Evolutionary conservation across 2,113 vertebrate genomes (phyloP).

Genomic region (Mustelus asterias): DNA sequence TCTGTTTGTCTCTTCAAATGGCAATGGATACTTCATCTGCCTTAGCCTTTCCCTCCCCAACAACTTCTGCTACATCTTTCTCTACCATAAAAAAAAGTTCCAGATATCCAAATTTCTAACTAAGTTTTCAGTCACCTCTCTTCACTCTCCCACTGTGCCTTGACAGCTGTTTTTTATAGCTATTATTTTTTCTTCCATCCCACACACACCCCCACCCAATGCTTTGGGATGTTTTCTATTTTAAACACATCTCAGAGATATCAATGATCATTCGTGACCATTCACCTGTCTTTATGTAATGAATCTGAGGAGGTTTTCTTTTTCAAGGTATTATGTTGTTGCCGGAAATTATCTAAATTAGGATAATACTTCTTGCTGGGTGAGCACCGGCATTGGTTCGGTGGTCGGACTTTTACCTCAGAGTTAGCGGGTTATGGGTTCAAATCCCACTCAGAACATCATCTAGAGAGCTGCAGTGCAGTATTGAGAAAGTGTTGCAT

Average conservation of each 20-base stretch:
- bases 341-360: not conserved
- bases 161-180: not conserved
- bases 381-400: too few species aligned
- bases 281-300: not conserved
- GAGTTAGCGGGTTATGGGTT: not conserved
- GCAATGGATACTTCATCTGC: not conserved
- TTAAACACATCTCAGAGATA: not conserved
- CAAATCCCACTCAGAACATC: not conserved
- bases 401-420: not conserved
- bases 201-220: not conserved
- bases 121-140: not conserved
- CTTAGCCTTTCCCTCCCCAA: not conserved
- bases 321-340: not conserved
- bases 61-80: not conserved
- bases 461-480: not conserved
- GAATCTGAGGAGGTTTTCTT: not conserved
- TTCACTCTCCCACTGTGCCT: not conserved
- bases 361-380: not conserved
- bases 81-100: not conserved
- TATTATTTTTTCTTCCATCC: not conserved
- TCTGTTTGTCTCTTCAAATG: not conserved
- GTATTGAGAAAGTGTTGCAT: not conserved
- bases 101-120: not conserved
- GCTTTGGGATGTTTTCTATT: not conserved
- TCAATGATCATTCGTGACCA: not conserved